phyloP scores from a whole-genome alignment of 2,888 invertebrate species.

The Dynastes maya region DNA sequence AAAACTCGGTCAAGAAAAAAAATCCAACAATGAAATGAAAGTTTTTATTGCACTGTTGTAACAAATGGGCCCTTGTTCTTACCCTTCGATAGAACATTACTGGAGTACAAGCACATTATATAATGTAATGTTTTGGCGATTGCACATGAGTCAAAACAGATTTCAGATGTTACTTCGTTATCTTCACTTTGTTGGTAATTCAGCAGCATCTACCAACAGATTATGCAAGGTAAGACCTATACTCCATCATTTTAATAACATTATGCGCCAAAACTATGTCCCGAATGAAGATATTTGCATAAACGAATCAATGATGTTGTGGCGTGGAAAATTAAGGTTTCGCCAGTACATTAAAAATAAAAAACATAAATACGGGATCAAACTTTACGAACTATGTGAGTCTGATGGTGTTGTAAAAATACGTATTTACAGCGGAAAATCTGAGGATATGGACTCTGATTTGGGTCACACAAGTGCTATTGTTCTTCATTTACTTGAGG shows the following conservation, averaged over 20 bases:
- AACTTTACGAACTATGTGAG: too few species aligned
- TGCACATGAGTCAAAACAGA: background rate
- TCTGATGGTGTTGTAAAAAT: background rate
- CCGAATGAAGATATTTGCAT: slow-evolving; percentile 9
- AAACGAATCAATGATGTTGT: background rate
- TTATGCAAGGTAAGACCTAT: slow-evolving; percentile 29
- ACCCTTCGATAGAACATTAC: background rate
- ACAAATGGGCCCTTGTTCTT: background rate
- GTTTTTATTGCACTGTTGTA: background rate
- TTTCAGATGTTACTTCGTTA: background rate
- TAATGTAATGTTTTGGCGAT: background rate
- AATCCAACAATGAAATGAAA: background rate
- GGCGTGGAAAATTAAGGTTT: background rate
- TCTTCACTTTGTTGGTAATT: slow-evolving; percentile 24
- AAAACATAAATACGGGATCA: background rate
- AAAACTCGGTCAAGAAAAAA: background rate
- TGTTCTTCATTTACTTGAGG: too few species aligned
- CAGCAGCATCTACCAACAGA: background rate
- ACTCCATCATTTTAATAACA: slow-evolving; percentile 34
- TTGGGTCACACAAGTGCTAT: too few species aligned
- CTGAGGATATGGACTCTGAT: background rate
- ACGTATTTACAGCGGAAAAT: background rate
- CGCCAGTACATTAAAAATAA: background rate
- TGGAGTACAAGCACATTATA: slow-evolving; percentile 6
- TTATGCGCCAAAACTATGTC: slow-evolving; percentile 32